A percentile compares a stretch with the other conserved stretches of the same genome.
Evolutionary conservation across 2,113 vertebrate genomes (phyloP).

Genomic region (Gopherus evgoodei): DNA sequence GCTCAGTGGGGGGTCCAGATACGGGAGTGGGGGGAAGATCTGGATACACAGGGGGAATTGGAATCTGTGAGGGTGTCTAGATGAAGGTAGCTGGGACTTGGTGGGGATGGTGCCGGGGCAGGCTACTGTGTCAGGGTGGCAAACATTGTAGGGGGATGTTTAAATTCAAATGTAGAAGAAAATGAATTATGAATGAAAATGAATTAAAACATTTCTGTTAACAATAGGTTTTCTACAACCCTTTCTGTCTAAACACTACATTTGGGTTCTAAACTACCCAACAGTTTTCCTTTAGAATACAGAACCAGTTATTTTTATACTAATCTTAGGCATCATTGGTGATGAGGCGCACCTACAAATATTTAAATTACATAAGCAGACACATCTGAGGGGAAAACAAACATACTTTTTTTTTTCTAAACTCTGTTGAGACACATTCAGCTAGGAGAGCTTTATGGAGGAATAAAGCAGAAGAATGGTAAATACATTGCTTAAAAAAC

Average conservation of each 20-base stretch:
- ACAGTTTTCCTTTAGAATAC: background rate
- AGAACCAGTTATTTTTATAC: background rate
- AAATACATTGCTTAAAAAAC: background rate
- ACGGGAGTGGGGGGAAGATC: no score
- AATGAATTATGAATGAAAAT: background rate
- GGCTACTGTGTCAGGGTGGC: background rate
- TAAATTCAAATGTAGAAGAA: background rate
- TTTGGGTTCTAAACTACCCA: background rate
- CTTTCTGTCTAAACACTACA: background rate
- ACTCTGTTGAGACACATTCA: background rate
- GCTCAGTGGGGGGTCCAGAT: no score
- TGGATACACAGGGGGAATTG: no score
- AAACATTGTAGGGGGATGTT: background rate
- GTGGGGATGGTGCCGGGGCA: no score
- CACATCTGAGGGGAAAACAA: background rate
- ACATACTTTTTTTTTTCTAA: background rate
- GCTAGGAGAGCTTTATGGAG: background rate
- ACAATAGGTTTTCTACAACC: fast-evolving
- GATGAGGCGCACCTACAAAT: background rate
- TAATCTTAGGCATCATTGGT: background rate
- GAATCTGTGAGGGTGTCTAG: no score
- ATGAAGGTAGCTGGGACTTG: no score
- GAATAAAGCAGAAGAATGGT: background rate
- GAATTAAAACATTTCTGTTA: background rate
- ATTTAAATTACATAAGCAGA: background rate